Conservation (phyloP, 2,888 invertebrate species). For the Eugnorisma glareosa region DNA sequence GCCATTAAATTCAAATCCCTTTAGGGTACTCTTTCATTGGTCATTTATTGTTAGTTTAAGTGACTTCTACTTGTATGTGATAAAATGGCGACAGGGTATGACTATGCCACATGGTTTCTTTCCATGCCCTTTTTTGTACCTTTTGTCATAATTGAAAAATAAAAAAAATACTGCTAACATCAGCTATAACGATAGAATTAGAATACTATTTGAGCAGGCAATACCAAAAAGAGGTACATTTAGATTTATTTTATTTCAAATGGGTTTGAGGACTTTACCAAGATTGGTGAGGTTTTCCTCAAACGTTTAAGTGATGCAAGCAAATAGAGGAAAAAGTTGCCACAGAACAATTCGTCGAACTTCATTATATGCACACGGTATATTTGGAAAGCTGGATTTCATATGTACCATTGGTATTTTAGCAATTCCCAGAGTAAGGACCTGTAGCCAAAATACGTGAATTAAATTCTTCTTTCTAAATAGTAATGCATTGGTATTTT, state of each 20-base stretch:
- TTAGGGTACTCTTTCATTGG: background rate
- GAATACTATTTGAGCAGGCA: conserved; percentile 25
- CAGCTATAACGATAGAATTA: background rate
- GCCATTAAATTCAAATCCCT: no score
- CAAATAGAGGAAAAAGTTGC: conserved; percentile 47
- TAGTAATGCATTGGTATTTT: background rate
- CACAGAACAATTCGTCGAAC: conserved; percentile 8
- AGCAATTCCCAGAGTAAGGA: conserved; percentile 1
- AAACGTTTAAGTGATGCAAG: conserved; percentile 34
- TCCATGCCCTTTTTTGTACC: background rate
- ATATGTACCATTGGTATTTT: background rate
- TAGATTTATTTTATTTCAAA: conserved; percentile 23
- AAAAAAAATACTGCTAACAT: background rate
- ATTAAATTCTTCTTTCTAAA: background rate
- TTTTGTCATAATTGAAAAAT: no score
- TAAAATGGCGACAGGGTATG: background rate
- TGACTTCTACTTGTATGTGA: background rate
- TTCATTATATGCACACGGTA: conserved; percentile 25
- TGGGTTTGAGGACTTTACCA: conserved; percentile 37
- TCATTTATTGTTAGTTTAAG: background rate
- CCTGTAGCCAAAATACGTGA: background rate
- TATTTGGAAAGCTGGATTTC: background rate
- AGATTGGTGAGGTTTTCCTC: conserved; percentile 41
- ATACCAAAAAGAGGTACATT: conserved; percentile 8
- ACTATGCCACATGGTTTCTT: background rate